Base-by-base conservation (phyloP, 2,888 invertebrate species). In the Oscheius sp. region DNA sequence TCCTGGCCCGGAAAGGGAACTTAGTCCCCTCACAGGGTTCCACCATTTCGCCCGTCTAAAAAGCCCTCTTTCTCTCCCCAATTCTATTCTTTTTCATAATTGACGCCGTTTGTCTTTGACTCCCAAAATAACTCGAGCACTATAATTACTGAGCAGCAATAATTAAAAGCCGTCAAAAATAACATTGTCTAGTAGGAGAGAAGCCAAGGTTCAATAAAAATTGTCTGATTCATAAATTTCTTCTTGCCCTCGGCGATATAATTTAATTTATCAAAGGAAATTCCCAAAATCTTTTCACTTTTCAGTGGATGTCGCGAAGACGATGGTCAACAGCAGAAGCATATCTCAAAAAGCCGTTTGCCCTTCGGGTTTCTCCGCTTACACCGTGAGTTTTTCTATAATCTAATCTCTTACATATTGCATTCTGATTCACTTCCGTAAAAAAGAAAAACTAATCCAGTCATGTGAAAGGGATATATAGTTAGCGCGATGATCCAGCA, bases 301-400 rank as follows among this genome's bases (percentile, higher is more conserved):
- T 45, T 25, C 17, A 61, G 42, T 45, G 61, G 45, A 61, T 61
- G 61, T 61, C 61, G 5, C 61, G 61, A 45, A 5, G 61, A 45
- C 10, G 61, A 45, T 61, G 61, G 61, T 61, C 61, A n/a, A 61
- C 61, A 5, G 61, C 61, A 1, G 61, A 61, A 61, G 61, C 61
- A 25, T 61, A 61, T n/a, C 61, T 61, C 27, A 61, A 61, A n/a
- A n/a, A n/a, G 31, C 61, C 61, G 2, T 45, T 61, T n/a, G 61
- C 61, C n/a, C 45, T 61, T 10, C 61, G 61, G 27, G 45, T 61
- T 15, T 42, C 61, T 8, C 61, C 61, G 3, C 45, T 61, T 29
- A 61, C 29, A 25, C 45, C 45, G 61, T 61, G 27, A 61, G 61
- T 61, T 61, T 42, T 53, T 25, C 31, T 31, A 31, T 15, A 53